Conservation (phyloP, 2,113 vertebrate species). For the Phaetusa simplex region DNA sequence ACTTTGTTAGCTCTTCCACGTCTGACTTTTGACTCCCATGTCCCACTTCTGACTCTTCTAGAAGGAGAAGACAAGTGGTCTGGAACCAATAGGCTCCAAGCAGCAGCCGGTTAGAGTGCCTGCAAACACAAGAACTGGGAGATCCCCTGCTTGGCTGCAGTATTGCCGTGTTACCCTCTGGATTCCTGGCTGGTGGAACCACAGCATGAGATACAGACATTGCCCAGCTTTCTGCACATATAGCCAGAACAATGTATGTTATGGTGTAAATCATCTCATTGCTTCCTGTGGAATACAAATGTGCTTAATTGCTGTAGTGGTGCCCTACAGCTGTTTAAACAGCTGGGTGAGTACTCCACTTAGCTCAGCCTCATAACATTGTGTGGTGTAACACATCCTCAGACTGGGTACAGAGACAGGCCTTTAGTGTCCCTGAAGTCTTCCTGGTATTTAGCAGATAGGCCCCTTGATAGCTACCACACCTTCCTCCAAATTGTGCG, state of each 20-base stretch:
- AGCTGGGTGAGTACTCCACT: background rate
- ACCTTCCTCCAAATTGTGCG: background rate
- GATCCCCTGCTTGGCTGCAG: rapidly evolving
- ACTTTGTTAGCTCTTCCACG: background rate
- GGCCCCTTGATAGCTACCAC: background rate
- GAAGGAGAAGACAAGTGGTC: background rate
- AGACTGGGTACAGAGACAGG: background rate
- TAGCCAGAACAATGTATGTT: background rate
- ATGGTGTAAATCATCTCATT: background rate
- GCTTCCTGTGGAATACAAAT: background rate
- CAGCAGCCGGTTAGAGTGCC: background rate
- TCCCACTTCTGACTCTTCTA: background rate
- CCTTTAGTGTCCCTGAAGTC: background rate
- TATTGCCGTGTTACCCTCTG: background rate
- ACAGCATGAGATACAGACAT: background rate
- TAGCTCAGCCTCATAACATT: background rate
- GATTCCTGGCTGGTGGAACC: background rate
- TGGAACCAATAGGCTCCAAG: background rate
- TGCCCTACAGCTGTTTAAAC: background rate
- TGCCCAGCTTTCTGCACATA: background rate
- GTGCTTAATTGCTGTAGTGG: background rate
- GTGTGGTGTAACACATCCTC: background rate
- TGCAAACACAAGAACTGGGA: background rate
- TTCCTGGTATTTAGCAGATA: background rate
- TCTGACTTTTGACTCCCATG: background rate